Base-by-base conservation (phyloP, 2,113 vertebrate species). In the Plotosus lineatus region DNA sequence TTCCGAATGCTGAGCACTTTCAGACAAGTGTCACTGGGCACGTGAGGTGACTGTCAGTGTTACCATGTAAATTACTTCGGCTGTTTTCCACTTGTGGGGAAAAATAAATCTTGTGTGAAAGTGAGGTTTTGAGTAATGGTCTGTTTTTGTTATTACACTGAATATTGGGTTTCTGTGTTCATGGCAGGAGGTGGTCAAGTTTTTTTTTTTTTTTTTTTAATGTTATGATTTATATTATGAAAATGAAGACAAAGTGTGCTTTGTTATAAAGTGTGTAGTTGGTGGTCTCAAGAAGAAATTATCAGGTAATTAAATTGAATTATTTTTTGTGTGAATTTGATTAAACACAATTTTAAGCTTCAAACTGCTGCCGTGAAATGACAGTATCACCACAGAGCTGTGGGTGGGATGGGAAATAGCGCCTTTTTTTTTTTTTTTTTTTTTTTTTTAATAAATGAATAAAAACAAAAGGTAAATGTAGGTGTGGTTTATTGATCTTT, bases 61-160 rank as follows among this genome's bases (percentile, higher is more conserved):
- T 26, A 8, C 42, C 9, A 58, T 81, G 51, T 23, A 84, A 83
- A 72, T 81, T 84, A 78, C 60, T 46, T 42, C 40, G 56, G 71
- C 78, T 71, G 51, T 72, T 77, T 80, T 81, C 36, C 71, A 78
- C 14, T 60, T 83, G 71, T 9, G 56, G 83, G 7, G 81, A 75
- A 38, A 61, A 82, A 78, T 65, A 65, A 82, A 73, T 79, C 48
- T 79, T 66, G 68, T 28, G 48, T 28, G 36, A n/a, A 15, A 21
- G 15, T 69, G 31, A 44, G 56, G 60, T 55, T 28, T n/a, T 19
- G 7, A n/a, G 21, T 14, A 31, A 23, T 28, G 56, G 55, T 31
- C 33, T 69, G 33, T 6, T 38, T 51, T 53, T 68, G 9, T 42
- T 61, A 28, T 66, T 55, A 14, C 6, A 26, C 23, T 26, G 23